Base-by-base conservation (phyloP, 2,888 invertebrate species). In the Nebria brevicollis region DNA sequence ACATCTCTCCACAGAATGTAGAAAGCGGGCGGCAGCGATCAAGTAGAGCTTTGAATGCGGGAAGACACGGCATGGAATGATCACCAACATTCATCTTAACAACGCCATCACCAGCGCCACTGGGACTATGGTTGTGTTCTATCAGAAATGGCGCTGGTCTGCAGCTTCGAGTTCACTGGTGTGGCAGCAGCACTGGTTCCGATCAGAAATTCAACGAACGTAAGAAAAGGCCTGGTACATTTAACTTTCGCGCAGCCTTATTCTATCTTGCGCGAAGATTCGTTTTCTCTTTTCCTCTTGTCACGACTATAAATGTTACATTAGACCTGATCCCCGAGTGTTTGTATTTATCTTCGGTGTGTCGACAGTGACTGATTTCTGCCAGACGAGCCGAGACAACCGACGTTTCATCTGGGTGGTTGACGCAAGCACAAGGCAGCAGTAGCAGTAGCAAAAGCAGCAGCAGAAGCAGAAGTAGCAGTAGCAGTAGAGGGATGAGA, bases 51-150 rank as follows among this genome's bases (percentile, higher is more conserved):
- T 43, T 75, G 75, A 75, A 75, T 75, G 80, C 70, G 70, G 64
- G 26, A 42, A 72, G 73, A 41, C 73, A 70, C 70, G 70, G 70
- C 70, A 66, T 11, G 66, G 86, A 87, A 86, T 86, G 87, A 87
- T 87, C 84, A 84, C 85, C 83, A 84, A 84, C 87, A 88, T 87
- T 85, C 84, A 86, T 88, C 87, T 87, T 86, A 86, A 86, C 86
- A 85, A 84, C 85, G 84, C 84, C 82, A 81, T 80, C 76, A 78
- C 76, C 72, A 82, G 72, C 54, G 72, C 15, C 65, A 66, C 73
- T 42, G 79, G 82, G 84, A 83, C 81, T 82, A 84, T 54, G 7
- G 8, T 84, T 10, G 68, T 43, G 26, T 72, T 41, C 66, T 65
- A 13, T 68, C 73, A 41, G 74, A 64, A 73, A 78, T 78, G 72